A percentile compares a stretch with the other conserved stretches of the same genome.
phyloP scores from a whole-genome alignment of 2,888 invertebrate genomes.

The Drosophila anomalata region DNA sequence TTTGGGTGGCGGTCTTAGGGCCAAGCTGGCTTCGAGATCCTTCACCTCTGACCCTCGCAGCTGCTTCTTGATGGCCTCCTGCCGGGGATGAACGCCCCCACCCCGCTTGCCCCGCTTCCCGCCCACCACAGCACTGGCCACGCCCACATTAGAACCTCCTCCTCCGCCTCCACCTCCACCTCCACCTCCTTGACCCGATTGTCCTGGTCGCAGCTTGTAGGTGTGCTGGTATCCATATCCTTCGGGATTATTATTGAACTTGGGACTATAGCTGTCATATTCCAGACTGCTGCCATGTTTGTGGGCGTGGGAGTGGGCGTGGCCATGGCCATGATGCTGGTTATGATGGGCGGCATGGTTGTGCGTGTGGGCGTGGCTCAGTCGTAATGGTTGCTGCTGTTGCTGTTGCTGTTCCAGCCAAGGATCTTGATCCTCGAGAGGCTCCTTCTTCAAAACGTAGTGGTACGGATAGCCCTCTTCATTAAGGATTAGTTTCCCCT shows the following conservation, averaged over 20 bases:
- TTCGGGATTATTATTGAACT: slow-evolving; percentile 83
- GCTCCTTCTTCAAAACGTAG: slow-evolving; percentile 80
- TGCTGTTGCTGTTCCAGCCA: slow-evolving; percentile 52
- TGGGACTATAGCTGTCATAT: slow-evolving; percentile 83
- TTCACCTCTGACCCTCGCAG: slow-evolving; percentile 51
- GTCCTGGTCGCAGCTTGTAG: slow-evolving; percentile 61
- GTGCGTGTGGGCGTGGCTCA: slow-evolving; percentile 35
- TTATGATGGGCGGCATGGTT: slow-evolving; percentile 2
- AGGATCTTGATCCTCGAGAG: slow-evolving; percentile 64
- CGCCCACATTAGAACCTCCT: not conserved
- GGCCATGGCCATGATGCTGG: slow-evolving; percentile 8
- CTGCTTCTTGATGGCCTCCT: slow-evolving; percentile 54
- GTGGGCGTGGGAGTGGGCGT: slow-evolving; percentile 11
- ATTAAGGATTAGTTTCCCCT: slow-evolving; percentile 4
- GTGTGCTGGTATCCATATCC: slow-evolving; percentile 83
- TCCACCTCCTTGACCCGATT: slow-evolving; percentile 46
- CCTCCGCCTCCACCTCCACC: slow-evolving; percentile 13
- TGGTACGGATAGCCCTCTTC: slow-evolving; percentile 79
- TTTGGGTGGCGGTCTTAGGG: slow-evolving; percentile 83
- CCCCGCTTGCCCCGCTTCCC: slow-evolving; percentile 82
- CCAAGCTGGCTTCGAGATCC: slow-evolving; percentile 81
- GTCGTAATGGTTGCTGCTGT: slow-evolving; percentile 58
- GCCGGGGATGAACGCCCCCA: slow-evolving; percentile 48
- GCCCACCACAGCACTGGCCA: slow-evolving; percentile 17
- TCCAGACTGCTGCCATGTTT: slow-evolving; percentile 56